Percentiles rank a stretch among this genome's conserved stretches.
phyloP scores from a whole-genome alignment of 2,888 invertebrate genomes.

The Tiliacea aurago region DNA sequence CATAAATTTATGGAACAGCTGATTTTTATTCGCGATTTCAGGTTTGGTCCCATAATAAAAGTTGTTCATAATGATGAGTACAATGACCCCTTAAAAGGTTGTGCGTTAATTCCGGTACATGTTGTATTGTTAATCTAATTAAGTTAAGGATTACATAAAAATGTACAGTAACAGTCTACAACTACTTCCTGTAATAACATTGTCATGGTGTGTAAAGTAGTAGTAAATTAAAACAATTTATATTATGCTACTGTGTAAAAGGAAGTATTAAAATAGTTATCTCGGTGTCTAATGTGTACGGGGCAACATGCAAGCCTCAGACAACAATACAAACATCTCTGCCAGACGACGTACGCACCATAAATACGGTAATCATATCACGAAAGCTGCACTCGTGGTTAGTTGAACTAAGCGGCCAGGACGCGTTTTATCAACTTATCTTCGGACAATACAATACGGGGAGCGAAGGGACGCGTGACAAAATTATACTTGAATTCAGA shows the following conservation, averaged over 20 bases:
- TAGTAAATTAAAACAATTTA: background rate
- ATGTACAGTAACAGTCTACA: background rate
- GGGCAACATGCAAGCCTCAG: conserved; percentile 71
- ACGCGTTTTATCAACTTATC: conserved; percentile 41
- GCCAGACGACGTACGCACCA: conserved; percentile 54
- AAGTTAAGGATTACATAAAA: background rate
- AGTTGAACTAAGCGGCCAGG: conserved; percentile 58
- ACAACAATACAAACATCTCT: conserved; percentile 61
- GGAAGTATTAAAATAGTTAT: conserved; percentile 57
- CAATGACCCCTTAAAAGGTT: too few species aligned
- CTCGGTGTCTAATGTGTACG: conserved; percentile 64
- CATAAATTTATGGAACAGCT: too few species aligned
- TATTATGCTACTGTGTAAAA: conserved; percentile 11
- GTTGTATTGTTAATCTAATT: conserved; percentile 11
- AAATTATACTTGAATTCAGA: conserved; percentile 26
- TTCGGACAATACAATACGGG: conserved; percentile 42
- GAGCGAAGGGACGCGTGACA: conserved; percentile 18
- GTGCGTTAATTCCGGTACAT: too few species aligned
- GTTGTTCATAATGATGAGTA: too few species aligned
- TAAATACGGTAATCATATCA: conserved; percentile 51
- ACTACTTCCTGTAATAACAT: conserved; percentile 8
- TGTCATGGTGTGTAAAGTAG: background rate
- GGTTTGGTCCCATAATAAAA: too few species aligned
- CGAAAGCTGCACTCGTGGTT: conserved; percentile 60
- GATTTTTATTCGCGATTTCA: too few species aligned